Conservation (phyloP, 2,888 invertebrate species). For the Stenotaenia linearis region DNA sequence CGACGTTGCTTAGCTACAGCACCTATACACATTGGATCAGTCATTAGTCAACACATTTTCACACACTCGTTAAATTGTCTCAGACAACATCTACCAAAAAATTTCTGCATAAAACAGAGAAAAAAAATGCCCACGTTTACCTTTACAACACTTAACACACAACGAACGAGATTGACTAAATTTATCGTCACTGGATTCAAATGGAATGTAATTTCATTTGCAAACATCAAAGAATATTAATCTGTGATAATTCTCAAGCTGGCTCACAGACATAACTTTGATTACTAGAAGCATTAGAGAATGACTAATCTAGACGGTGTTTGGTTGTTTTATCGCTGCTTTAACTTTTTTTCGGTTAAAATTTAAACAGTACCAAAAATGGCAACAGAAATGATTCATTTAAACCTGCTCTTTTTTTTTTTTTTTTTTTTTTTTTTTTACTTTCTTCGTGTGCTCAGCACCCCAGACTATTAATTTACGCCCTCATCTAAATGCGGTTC, state of each 20-base stretch:
- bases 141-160: background rate
- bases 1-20: conserved; percentile 77
- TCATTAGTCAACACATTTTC: conserved; percentile 27
- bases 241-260: background rate
- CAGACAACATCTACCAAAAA: background rate
- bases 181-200: background rate
- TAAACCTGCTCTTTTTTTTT: background rate
- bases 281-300: conserved; percentile 21
- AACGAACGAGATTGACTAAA: background rate
- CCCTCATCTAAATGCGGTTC: background rate
- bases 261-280: background rate
- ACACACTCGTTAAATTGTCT: background rate
- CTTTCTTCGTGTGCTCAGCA: background rate
- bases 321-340: background rate
- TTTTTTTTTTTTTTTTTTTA: background rate
- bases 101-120: background rate
- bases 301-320: background rate
- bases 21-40: conserved; percentile 53
- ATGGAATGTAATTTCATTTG: conserved; percentile 13
- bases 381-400: background rate
- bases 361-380: background rate
- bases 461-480: background rate
- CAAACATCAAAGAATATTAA: background rate
- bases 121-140: background rate
- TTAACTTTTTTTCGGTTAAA: background rate